Conservation (phyloP, 2,888 invertebrate genomes). For the Dryococelus australis region DNA sequence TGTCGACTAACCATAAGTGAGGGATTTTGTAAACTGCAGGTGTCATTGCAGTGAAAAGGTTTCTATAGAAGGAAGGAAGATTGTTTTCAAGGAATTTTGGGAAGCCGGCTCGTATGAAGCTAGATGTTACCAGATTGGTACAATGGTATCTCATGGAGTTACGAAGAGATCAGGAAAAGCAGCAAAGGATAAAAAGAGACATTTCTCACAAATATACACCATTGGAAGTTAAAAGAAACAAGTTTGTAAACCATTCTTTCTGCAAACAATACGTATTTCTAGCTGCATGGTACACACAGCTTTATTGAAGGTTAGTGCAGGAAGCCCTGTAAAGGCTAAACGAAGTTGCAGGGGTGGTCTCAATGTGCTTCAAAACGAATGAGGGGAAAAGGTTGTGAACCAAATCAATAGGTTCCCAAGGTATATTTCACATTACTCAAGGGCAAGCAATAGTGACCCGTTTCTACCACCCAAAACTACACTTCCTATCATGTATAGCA, state of each 20-base stretch:
- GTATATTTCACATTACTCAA: not conserved
- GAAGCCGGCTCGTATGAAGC: not conserved
- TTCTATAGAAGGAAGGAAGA: not conserved
- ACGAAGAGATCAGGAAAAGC: not conserved
- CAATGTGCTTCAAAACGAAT: not conserved
- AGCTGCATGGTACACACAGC: not conserved
- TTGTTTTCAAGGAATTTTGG: not conserved
- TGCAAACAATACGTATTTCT: conserved; percentile 4
- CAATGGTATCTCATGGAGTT: not conserved
- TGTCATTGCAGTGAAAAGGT: too few relatives aligned
- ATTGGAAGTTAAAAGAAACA: not conserved
- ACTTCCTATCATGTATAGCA: too few relatives aligned
- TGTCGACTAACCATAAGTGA: too few relatives aligned
- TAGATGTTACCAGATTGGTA: not conserved
- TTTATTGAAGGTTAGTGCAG: not conserved
- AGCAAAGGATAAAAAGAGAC: not conserved
- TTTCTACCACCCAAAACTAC: too few relatives aligned
- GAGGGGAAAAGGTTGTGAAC: not conserved
- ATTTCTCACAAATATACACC: not conserved
- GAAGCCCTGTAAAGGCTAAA: not conserved
- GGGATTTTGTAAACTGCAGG: too few relatives aligned
- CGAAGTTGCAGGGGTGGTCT: not conserved
- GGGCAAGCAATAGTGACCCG: too few relatives aligned
- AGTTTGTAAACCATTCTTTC: not conserved
- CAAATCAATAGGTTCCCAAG: not conserved